Conservation (phyloP, 2,797 vertebrate species). For the Poeciliopsis turneri region DNA sequence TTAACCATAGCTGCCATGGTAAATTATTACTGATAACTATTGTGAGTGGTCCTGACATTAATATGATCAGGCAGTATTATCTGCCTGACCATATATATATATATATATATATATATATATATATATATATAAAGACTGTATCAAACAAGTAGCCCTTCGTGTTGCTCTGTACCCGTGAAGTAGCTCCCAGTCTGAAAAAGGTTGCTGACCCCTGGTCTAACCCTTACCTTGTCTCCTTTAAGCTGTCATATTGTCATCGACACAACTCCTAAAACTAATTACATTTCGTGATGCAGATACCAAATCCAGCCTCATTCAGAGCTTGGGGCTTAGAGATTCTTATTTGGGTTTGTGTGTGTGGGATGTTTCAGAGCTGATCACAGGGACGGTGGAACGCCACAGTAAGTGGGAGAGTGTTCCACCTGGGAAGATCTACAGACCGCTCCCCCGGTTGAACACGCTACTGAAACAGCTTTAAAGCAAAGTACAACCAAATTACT, state of each 20-base stretch:
- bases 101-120: too few relatives aligned
- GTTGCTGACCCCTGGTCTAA: too few relatives aligned
- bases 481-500: constrained; percentile 54
- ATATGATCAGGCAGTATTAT: too few relatives aligned
- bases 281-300: neutral
- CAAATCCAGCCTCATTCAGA: neutral
- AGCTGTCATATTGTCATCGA: neutral
- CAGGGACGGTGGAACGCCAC: constrained; percentile 65
- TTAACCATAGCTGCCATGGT: too few relatives aligned
- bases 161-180: too few relatives aligned
- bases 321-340: constrained; percentile 4
- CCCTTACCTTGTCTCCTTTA: neutral
- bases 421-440: constrained; percentile 53
- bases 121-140: too few relatives aligned
- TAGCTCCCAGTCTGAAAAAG: too few relatives aligned
- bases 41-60: too few relatives aligned
- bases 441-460: constrained; percentile 44
- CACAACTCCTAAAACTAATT: constrained; percentile 13
- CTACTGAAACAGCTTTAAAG: constrained; percentile 48
- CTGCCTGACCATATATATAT: too few relatives aligned
- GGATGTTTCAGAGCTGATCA: constrained; percentile 62
- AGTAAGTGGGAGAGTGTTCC: constrained; percentile 68
- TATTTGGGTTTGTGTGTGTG: constrained; percentile 49
- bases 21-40: too few relatives aligned
- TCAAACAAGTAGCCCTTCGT: too few relatives aligned